Evolutionary conservation across 2,797 vertebrate genomes (phyloP).

Genomic region (Pseudocheirus occidentalis): DNA sequence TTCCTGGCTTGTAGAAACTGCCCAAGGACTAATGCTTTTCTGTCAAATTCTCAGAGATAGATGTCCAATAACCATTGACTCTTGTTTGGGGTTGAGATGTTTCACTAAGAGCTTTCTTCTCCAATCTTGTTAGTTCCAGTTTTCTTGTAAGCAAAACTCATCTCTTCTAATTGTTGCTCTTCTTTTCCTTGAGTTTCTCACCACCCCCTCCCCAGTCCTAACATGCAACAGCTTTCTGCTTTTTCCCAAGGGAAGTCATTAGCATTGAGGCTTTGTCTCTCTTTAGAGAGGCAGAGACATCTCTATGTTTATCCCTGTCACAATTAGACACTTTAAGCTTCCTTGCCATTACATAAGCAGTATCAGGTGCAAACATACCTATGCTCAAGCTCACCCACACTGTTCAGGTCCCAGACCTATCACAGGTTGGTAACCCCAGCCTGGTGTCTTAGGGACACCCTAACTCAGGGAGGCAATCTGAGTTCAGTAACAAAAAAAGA

Average conservation of each 20-base stretch:
- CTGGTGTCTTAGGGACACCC: neutral
- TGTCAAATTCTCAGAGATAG: neutral
- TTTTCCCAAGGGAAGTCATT: neutral
- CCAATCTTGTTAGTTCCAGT: neutral
- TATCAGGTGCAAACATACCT: neutral
- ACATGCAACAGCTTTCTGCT: neutral
- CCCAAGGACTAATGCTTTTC: neutral
- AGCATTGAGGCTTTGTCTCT: neutral
- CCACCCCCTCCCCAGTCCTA: neutral
- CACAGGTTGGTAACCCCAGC: neutral
- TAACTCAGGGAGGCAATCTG: neutral
- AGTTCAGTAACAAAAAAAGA: neutral
- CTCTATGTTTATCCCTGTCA: neutral
- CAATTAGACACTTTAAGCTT: neutral
- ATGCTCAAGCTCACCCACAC: neutral
- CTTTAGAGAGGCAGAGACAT: neutral
- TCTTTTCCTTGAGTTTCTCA: neutral
- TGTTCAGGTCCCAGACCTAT: neutral
- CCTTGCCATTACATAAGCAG: neutral
- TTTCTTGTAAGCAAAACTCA: neutral
- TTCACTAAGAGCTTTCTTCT: neutral
- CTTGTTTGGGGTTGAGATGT: neutral
- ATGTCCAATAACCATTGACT: neutral
- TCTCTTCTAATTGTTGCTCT: neutral
- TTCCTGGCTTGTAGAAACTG: neutral